Conservation (phyloP, 2,113 vertebrate species). For the Ardeotis arabs region DNA sequence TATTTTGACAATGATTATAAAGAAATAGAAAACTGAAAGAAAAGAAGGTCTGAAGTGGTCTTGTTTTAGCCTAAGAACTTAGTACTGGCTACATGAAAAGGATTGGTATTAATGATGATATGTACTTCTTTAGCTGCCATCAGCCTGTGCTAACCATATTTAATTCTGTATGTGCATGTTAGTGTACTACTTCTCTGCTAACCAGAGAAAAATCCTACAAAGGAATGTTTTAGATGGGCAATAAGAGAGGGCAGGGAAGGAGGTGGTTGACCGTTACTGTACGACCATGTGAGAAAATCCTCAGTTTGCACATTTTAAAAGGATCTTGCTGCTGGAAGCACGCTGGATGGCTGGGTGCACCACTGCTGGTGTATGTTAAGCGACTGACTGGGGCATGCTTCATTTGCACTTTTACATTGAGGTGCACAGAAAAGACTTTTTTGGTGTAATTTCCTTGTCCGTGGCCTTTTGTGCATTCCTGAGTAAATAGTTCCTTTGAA, state of each 20-base stretch:
- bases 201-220: not conserved
- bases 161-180: not conserved
- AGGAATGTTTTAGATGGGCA: not conserved
- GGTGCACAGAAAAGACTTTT: constrained; percentile 51
- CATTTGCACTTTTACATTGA: not conserved
- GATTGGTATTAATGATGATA: not conserved
- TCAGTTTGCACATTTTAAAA: constrained; percentile 38
- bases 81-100: not conserved
- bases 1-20: not conserved
- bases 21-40: not conserved
- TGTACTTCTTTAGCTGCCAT: not conserved
- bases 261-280: not conserved
- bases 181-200: not conserved
- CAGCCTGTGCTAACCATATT: not conserved
- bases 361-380: not conserved
- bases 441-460: constrained; percentile 41
- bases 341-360: constrained; percentile 15
- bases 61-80: not conserved
- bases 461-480: constrained; percentile 2
- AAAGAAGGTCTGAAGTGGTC: not conserved
- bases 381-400: not conserved
- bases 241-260: not conserved
- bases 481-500: constrained; percentile 47
- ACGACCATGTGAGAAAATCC: not conserved
- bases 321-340: constrained; percentile 26